Evolutionary conservation across 2,113 vertebrate genomes (phyloP).

Genomic region (Pseudorhombus dupliciocellatus): DNA sequence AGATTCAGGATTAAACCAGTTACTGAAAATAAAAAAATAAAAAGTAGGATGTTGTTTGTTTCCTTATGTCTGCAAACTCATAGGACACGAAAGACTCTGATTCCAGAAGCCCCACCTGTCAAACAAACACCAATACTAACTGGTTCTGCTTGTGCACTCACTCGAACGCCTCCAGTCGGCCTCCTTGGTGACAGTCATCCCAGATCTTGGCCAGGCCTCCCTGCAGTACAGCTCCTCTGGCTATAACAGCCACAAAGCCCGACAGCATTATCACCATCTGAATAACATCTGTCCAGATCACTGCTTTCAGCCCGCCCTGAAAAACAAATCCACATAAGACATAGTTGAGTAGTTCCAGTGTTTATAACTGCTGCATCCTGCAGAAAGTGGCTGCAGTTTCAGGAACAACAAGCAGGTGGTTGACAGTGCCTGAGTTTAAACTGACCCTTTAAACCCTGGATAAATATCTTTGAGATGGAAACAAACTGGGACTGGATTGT

Average conservation of each 20-base stretch:
- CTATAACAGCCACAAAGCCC: constrained; percentile 83
- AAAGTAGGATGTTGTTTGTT: not conserved
- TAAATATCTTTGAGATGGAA: not conserved
- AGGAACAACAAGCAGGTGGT: not conserved
- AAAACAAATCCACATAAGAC: constrained; percentile 7
- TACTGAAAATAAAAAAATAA: not conserved
- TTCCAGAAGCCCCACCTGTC: not conserved
- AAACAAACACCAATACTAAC: not conserved
- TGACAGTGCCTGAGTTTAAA: not conserved
- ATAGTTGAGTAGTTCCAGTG: not conserved
- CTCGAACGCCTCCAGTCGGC: constrained; percentile 79
- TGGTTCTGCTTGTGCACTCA: constrained; percentile 47
- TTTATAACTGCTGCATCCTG: not conserved
- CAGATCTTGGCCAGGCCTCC: constrained; percentile 78
- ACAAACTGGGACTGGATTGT: not conserved
- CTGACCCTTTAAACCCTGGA: not conserved
- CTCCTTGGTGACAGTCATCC: constrained; percentile 76
- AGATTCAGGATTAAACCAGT: not conserved
- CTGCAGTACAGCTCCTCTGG: constrained; percentile 75
- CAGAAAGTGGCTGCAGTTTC: not conserved
- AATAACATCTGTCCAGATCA: constrained; percentile 86
- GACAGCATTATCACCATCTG: constrained; percentile 84
- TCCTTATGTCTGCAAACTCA: not conserved
- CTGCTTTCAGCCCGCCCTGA: constrained; percentile 85
- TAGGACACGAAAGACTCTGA: not conserved